phyloP scores from a whole-genome alignment of 2,113 vertebrate species.

The Trematocara macrostoma region DNA sequence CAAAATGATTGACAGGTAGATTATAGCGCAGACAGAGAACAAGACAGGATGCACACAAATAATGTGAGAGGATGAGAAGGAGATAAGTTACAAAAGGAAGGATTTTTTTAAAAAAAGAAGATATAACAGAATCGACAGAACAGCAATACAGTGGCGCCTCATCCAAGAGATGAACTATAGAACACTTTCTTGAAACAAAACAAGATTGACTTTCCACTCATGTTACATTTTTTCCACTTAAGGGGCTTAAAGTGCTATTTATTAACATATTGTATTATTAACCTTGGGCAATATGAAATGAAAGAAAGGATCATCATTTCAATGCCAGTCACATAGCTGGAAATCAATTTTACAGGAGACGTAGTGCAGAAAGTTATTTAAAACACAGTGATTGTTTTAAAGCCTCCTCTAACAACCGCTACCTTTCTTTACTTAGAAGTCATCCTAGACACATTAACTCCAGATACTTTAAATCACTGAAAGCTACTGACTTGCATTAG shows the following conservation, averaged over 20 bases:
- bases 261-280: neutral
- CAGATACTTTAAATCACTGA: neutral
- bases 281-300: neutral
- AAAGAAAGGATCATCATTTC: neutral
- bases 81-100: neutral
- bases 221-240: neutral
- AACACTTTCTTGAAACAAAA: neutral
- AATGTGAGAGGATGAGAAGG: neutral
- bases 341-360: neutral
- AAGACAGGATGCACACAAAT: neutral
- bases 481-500: neutral
- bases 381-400: neutral
- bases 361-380: neutral
- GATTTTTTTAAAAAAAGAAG: neutral
- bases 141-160: neutral
- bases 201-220: neutral
- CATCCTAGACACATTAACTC: neutral
- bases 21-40: slow-evolving; percentile 20
- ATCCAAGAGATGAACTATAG: neutral
- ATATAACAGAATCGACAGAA: neutral
- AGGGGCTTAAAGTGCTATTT: neutral
- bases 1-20: slow-evolving; percentile 61
- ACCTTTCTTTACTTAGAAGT: neutral
- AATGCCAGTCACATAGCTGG: neutral
- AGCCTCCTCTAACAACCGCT: neutral